These are phyloP conservation scores for Stegophylla sp. DNA, from an alignment of 2,888 invertebrate species.

Conservation along the genomic window DNA sequence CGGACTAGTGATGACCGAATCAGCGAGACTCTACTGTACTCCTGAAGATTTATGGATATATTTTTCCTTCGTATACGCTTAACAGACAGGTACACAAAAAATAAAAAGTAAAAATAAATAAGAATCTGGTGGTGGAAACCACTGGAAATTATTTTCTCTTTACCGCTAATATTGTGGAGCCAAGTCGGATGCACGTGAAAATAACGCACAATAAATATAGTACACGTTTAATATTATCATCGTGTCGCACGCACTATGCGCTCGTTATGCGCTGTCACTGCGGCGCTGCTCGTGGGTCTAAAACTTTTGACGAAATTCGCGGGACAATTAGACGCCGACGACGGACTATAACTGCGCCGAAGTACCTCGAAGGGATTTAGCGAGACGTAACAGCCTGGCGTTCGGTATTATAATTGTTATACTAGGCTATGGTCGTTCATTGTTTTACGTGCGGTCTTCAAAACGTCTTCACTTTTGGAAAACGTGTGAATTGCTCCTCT, in stretches of 20 bases:
- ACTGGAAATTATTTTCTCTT: no score
- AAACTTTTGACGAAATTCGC: neutral
- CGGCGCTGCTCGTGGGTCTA: neutral
- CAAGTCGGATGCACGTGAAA: no score
- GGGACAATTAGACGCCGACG: conserved; percentile 29
- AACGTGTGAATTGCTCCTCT: conserved; percentile 31
- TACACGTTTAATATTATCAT: neutral
- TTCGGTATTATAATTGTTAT: neutral
- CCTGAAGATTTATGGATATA: no score
- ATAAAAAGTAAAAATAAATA: no score
- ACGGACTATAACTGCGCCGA: neutral
- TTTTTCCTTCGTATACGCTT: no score
- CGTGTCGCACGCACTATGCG: neutral
- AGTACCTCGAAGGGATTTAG: conserved; percentile 2
- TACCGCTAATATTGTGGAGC: no score
- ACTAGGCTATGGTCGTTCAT: conserved; percentile 7
- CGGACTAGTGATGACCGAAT: no score
- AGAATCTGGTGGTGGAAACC: no score
- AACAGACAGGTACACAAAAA: no score
- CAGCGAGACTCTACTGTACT: no score
- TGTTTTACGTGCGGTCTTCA: neutral
- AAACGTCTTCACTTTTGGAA: conserved; percentile 26
- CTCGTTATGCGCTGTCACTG: neutral
- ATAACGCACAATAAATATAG: no score
- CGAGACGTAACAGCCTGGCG: neutral